Evolutionary conservation across 2,113 vertebrate genomes (phyloP), one percentile per base, ranked within the genome.

Genomic region (Tachuris rubrigastra): DNA sequence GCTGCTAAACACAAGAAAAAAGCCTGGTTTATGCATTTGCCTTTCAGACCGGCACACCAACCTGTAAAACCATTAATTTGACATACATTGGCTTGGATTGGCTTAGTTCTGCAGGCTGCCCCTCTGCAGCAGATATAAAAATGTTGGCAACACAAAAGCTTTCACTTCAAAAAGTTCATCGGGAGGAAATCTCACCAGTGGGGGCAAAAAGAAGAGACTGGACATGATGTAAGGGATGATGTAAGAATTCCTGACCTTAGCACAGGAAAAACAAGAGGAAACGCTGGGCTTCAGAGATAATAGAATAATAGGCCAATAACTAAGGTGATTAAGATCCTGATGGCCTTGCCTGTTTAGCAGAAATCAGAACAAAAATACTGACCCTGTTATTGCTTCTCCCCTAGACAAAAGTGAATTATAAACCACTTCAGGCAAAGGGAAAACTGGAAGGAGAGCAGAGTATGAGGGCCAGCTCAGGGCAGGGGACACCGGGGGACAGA

Each of bases 251-350:
- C 93, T 93, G 91, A 80, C 86, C 80, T 68, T 44, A 67, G 81
- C 84, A 89, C 93, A 96, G 95, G 95, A 96, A 95, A 91, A 95
- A 35, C 78, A 73, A 72, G 81, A 95, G 95, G 93, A 97, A 96
- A 41, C 7, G 3, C 16, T 62, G 63, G 82, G 80, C 91, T 56
- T 60, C 67, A 77, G 31, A 95, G 91, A 96, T 69, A 96, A 96
- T 35, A 37, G 56, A 89, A 67, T 87, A 84, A 93, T 87, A 89
- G 80, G 42, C 33, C 39, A 42, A 47, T 93, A 85, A 96, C 89
- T 60, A 89, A 66, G 62, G 19, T 23, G 71, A 89, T 95, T 58
- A 76, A 86, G 52, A 77, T 18, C 47, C 67, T 30, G 82, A 73
- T 56, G 91, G 74, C 49, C 52, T 21, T 2, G 2, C 28, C 78